phyloP scores from a whole-genome alignment of 2,113 vertebrate genomes.

The Cygnus atratus region DNA sequence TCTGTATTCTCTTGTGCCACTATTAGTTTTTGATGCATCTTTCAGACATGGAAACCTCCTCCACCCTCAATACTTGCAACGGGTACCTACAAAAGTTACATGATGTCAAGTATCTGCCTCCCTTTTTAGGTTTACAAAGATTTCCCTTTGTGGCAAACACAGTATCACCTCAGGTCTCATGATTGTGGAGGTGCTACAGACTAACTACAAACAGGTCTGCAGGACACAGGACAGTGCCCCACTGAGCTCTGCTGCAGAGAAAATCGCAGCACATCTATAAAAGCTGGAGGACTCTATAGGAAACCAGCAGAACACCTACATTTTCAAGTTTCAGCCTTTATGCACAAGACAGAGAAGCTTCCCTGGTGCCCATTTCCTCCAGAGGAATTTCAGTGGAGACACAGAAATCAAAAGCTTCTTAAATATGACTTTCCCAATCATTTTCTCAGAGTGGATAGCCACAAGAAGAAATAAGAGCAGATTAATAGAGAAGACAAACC shows the following conservation, averaged over 20 bases:
- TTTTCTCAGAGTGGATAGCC: not conserved
- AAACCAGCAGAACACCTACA: not conserved
- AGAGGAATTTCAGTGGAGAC: not conserved
- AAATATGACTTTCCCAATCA: not conserved
- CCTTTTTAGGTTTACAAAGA: not conserved
- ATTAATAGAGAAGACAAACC: not conserved
- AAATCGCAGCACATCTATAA: not conserved
- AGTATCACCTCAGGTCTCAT: not conserved
- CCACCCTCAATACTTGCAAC: not conserved
- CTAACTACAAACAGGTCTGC: not conserved
- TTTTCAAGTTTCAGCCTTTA: not conserved
- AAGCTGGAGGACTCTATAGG: not conserved
- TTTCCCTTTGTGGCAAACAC: not conserved
- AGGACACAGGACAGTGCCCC: not conserved
- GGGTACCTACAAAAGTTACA: not conserved
- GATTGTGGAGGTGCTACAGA: not conserved
- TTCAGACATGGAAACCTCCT: not conserved
- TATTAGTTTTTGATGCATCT: not conserved
- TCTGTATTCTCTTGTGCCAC: not conserved
- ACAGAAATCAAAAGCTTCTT: accelerated
- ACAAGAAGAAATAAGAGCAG: not conserved
- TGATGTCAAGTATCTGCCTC: not conserved
- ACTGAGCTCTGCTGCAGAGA: not conserved
- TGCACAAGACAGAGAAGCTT: not conserved
- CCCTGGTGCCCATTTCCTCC: not conserved